A percentile compares a stretch with the other conserved stretches of the same genome.
Evolutionary conservation across 2,888 invertebrate genomes (phyloP).

Genomic region (Argyra leucocephala): DNA sequence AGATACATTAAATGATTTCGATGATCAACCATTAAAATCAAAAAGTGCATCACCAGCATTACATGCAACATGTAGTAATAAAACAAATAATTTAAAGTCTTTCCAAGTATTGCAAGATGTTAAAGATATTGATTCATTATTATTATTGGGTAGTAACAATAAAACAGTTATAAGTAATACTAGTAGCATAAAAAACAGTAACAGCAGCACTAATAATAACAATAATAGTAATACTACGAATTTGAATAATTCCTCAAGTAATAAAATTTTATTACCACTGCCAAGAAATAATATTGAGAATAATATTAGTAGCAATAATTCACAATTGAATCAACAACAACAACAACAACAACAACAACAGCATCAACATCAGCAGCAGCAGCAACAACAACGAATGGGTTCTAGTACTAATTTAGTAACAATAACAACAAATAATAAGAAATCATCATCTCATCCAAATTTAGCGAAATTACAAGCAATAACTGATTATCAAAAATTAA

Average conservation of each 20-base stretch:
- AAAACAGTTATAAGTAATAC: conserved; percentile 18
- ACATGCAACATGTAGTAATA: conserved; percentile 5
- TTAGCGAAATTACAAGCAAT: background rate
- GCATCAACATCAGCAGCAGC: conserved; percentile 12
- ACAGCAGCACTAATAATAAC: conserved; percentile 20
- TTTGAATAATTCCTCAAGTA: conserved; percentile 4
- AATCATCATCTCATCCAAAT: background rate
- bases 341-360: conserved; percentile 16
- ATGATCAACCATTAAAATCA: conserved; percentile 24
- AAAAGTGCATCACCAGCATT: conserved; percentile 10
- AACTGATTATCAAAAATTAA: background rate
- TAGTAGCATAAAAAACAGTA: conserved; percentile 22
- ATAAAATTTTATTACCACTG: conserved; percentile 27
- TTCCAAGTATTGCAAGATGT: background rate
- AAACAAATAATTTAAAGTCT: background rate
- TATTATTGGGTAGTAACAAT: background rate
- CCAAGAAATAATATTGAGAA: conserved; percentile 24
- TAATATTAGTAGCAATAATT: conserved; percentile 18
- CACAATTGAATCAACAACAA: background rate
- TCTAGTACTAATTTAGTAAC: background rate
- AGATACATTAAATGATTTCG: conserved; percentile 43
- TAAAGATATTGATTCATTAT: background rate
- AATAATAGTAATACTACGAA: background rate
- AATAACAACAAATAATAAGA: background rate
- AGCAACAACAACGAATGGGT: background rate